A percentile compares a stretch with the other conserved stretches of the same genome.
Conservation (phyloP, 2,797 vertebrate genomes). For the Phrynocephalus vlangalii region DNA sequence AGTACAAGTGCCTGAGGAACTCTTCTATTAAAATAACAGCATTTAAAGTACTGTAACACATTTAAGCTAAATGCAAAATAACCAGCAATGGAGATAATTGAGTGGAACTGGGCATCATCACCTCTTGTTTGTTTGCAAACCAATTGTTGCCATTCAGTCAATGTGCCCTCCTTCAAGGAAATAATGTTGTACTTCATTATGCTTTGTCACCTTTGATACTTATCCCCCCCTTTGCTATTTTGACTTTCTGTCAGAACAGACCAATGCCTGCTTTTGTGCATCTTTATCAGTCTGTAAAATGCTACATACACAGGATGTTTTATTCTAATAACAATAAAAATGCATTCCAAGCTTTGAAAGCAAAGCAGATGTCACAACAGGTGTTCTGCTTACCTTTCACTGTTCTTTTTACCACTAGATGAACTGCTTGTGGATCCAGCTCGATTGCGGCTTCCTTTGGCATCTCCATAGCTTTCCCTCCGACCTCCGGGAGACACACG, state of each 20-base stretch:
- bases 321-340: not conserved
- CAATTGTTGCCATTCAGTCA: too few species aligned
- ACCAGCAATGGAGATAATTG: too few species aligned
- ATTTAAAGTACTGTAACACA: too few species aligned
- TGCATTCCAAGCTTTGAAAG: not conserved
- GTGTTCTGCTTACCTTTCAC: conserved; percentile 85
- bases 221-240: not conserved
- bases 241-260: not conserved
- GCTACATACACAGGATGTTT: not conserved
- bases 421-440: conserved; percentile 95
- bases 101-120: too few species aligned
- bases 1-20: too few species aligned
- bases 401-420: conserved; percentile 92
- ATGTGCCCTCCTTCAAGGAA: too few species aligned
- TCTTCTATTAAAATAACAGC: too few species aligned
- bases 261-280: not conserved
- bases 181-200: too few species aligned
- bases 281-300: not conserved
- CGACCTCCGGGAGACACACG: conserved; percentile 89
- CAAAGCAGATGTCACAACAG: not conserved
- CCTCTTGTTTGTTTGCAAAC: too few species aligned
- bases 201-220: not conserved
- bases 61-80: too few species aligned
- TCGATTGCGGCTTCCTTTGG: conserved; percentile 89
- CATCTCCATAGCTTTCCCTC: conserved; percentile 89